These are phyloP conservation scores for Prionailurus bengalensis DNA, from an alignment of 2,113 vertebrate species.

Conservation along the genomic window DNA sequence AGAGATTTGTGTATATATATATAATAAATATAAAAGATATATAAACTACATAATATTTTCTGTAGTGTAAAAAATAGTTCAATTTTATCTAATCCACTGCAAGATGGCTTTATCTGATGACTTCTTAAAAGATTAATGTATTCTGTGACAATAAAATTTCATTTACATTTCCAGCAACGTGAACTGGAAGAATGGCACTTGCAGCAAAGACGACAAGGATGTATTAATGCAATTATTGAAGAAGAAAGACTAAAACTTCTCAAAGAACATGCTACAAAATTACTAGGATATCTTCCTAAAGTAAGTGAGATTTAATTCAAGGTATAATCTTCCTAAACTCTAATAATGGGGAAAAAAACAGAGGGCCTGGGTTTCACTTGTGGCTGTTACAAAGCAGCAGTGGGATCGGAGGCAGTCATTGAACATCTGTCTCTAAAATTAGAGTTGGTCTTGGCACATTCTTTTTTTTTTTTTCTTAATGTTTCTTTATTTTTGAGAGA, in stretches of 20 bases:
- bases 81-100: constrained; percentile 12
- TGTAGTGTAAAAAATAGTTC: background rate
- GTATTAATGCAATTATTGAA: constrained; percentile 91
- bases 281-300: constrained; percentile 95
- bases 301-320: constrained; percentile 85
- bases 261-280: constrained; percentile 92
- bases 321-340: background rate
- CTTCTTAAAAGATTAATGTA: background rate
- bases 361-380: background rate
- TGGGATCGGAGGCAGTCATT: background rate
- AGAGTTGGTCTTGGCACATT: background rate
- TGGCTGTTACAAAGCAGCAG: background rate
- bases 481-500: too few relatives aligned
- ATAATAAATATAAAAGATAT: background rate
- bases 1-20: background rate
- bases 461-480: background rate
- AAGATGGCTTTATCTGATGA: background rate
- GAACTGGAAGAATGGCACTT: constrained; percentile 90
- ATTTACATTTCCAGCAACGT: constrained; percentile 86
- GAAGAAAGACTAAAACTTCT: constrained; percentile 96
- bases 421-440: background rate
- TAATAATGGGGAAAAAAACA: background rate
- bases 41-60: background rate
- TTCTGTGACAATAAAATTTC: background rate
- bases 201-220: constrained; percentile 89